These are phyloP conservation scores for Cassiopea andromeda DNA, from an alignment of 30 jellyfish, hydroid and myxozoan genomes.

Conservation along the genomic window DNA sequence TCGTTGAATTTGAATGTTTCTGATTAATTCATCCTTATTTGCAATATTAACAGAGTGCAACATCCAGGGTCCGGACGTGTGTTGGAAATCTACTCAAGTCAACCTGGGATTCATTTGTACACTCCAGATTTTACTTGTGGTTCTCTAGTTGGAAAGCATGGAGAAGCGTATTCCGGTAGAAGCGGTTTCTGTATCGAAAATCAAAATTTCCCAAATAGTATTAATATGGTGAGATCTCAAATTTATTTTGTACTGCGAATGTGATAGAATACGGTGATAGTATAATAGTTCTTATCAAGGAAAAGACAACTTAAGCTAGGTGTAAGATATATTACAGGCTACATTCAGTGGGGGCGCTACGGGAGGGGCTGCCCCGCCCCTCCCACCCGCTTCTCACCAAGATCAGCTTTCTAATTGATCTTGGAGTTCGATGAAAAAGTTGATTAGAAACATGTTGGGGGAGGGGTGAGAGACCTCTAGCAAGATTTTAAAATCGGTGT, in stretches of 20 bases:
- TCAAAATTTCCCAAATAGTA: slow-evolving; percentile 87
- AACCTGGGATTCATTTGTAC: slow-evolving; percentile 93
- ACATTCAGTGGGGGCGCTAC: too few relatives aligned
- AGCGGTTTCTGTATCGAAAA: slow-evolving; percentile 88
- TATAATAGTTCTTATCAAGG: neutral
- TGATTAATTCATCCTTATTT: neutral
- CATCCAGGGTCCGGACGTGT: slow-evolving; percentile 86
- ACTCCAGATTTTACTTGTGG: slow-evolving; percentile 77
- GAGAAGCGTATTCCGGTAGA: slow-evolving; percentile 58
- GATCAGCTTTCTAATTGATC: too few relatives aligned
- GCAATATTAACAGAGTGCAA: slow-evolving; percentile 44
- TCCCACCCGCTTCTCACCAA: too few relatives aligned
- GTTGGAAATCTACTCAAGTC: slow-evolving; percentile 85
- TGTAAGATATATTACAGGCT: too few relatives aligned
- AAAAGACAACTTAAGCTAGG: too few relatives aligned
- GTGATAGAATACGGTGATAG: neutral
- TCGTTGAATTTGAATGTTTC: neutral
- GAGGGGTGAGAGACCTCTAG: too few relatives aligned
- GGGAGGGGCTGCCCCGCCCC: too few relatives aligned
- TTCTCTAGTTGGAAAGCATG: slow-evolving; percentile 78
- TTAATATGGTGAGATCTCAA: slow-evolving; percentile 69
- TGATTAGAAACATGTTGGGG: too few relatives aligned
- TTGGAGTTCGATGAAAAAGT: too few relatives aligned
- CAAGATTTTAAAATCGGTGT: too few relatives aligned
- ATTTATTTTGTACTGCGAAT: neutral